Conservation (phyloP, 2,888 invertebrate species). For the Phania funesta region DNA sequence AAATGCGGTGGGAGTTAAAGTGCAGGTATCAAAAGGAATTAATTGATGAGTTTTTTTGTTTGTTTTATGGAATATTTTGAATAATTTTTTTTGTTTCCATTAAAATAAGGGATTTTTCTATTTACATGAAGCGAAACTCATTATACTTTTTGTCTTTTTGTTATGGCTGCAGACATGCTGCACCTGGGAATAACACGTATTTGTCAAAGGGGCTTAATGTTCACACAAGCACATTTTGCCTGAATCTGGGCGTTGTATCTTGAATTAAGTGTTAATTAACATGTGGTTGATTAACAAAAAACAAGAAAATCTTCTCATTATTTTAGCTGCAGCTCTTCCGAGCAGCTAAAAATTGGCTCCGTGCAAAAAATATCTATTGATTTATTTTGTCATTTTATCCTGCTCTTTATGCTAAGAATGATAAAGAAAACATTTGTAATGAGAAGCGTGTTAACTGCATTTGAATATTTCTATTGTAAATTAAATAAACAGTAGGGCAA, state of each 20-base stretch:
- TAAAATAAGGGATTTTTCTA: not conserved
- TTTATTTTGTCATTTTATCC: not conserved
- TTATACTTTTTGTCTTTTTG: not conserved
- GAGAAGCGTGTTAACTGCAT: too few relatives aligned
- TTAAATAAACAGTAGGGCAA: constrained; percentile 6
- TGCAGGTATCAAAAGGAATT: constrained; percentile 12
- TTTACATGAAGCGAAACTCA: not conserved
- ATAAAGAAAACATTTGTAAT: too few relatives aligned
- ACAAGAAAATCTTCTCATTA: not conserved
- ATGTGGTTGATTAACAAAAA: constrained; percentile 23
- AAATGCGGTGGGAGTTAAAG: not conserved
- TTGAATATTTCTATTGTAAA: constrained; percentile 22
- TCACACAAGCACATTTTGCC: not conserved
- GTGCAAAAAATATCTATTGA: not conserved
- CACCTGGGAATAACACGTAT: constrained; percentile 4
- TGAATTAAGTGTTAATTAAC: constrained; percentile 30
- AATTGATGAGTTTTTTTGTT: constrained; percentile 20
- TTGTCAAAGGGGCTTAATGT: constrained; percentile 17
- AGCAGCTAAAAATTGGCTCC: not conserved
- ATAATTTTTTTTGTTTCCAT: not conserved
- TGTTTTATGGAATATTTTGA: not conserved
- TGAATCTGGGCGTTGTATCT: constrained; percentile 4
- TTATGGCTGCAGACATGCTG: not conserved
- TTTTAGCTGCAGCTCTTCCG: not conserved
- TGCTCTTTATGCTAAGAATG: too few relatives aligned